These are phyloP conservation scores for Paramuricea clavata DNA, from an alignment of 92 coral and sea anemone species.

Conservation along the genomic window DNA sequence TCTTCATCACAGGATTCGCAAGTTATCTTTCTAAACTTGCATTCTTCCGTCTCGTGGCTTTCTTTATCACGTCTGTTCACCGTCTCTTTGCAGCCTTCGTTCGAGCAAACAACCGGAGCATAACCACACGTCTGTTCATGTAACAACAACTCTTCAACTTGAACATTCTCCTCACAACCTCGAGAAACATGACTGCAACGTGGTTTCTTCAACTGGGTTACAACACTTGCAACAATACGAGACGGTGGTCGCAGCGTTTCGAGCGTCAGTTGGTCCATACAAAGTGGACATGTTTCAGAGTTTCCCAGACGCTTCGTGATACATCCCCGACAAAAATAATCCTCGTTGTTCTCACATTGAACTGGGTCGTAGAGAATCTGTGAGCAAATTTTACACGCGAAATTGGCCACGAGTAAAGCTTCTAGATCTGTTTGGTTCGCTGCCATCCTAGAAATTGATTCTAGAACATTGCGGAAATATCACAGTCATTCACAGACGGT, in stretches of 20 bases:
- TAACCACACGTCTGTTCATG: conserved; percentile 11
- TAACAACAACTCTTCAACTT: background rate
- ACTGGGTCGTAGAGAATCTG: conserved; percentile 58
- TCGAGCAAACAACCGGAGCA: background rate
- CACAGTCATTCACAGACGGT: too few relatives aligned
- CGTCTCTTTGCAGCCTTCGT: conserved; percentile 12
- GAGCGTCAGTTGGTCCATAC: conserved; percentile 51
- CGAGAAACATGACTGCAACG: background rate
- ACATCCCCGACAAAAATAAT: conserved; percentile 32
- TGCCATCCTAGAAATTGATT: background rate
- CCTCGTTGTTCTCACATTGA: conserved; percentile 25
- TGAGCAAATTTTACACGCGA: conserved; percentile 74
- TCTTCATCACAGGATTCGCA: background rate
- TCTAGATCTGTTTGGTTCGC: background rate
- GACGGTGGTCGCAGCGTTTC: conserved; percentile 61
- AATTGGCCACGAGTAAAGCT: conserved; percentile 44
- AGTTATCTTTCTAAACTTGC: conserved; percentile 16
- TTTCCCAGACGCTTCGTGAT: background rate
- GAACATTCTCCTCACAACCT: conserved; percentile 13
- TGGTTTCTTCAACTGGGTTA: conserved; percentile 14
- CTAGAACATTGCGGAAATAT: too few relatives aligned
- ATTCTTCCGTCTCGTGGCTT: background rate
- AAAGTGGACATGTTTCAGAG: conserved; percentile 33
- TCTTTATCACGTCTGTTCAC: too few relatives aligned
- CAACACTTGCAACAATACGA: conserved; percentile 28